These are phyloP conservation scores for Pogonomyrmex californicus DNA, from an alignment of 1,140 invertebrate genomes.

Conservation along the genomic window DNA sequence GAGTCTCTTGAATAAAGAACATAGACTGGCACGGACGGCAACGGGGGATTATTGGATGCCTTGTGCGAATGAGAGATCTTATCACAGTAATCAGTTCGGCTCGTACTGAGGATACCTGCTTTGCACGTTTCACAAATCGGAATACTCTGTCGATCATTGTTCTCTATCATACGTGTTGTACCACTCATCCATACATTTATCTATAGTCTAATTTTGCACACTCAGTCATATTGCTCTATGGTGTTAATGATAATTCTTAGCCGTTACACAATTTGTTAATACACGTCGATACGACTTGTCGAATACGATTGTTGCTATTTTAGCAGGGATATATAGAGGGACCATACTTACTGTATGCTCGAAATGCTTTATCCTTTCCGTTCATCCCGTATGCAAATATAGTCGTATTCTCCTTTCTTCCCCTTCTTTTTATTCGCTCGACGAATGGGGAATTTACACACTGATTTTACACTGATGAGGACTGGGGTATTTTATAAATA, in stretches of 20 bases:
- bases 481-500: slow-evolving; percentile 37
- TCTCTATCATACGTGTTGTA: slow-evolving; percentile 20
- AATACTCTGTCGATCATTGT: slow-evolving; percentile 25
- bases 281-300: slow-evolving; percentile 23
- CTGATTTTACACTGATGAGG: slow-evolving; percentile 32
- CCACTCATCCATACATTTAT: slow-evolving; percentile 44
- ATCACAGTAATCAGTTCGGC: slow-evolving; percentile 59
- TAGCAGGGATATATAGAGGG: slow-evolving; percentile 16
- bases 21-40: slow-evolving; percentile 29
- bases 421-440: slow-evolving; percentile 2
- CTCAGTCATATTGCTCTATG: slow-evolving; percentile 60
- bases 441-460: slow-evolving; percentile 31
- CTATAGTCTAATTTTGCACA: slow-evolving; percentile 65
- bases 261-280: slow-evolving; percentile 58
- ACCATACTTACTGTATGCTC: slow-evolving; percentile 52
- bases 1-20: not conserved
- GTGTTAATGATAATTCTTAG: slow-evolving; percentile 55
- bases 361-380: slow-evolving; percentile 16
- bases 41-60: slow-evolving; percentile 34
- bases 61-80: slow-evolving; percentile 53
- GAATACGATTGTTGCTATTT: slow-evolving; percentile 19
- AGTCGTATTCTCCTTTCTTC: not conserved
- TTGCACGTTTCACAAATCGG: slow-evolving; percentile 31
- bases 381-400: slow-evolving; percentile 27
- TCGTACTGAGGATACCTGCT: slow-evolving; percentile 48